Evolutionary conservation across 2,113 vertebrate genomes (phyloP).

Genomic region (Peromyscus leucopus): DNA sequence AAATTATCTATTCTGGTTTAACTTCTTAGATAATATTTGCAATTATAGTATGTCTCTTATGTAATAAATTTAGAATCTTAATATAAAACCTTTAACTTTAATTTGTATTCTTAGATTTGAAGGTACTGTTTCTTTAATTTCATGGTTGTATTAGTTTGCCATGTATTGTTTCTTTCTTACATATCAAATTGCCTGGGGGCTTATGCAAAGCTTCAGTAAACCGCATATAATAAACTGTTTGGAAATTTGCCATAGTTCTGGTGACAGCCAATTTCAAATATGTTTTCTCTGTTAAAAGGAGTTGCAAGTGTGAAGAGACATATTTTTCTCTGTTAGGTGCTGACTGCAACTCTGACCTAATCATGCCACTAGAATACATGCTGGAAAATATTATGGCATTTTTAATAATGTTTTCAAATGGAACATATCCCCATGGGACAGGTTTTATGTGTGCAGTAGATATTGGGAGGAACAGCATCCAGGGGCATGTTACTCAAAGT

Average conservation of each 20-base stretch:
- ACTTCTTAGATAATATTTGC: slow-evolving; percentile 2
- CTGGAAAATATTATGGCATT: slow-evolving; percentile 81
- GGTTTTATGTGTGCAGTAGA: slow-evolving; percentile 78
- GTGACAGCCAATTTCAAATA: slow-evolving; percentile 71
- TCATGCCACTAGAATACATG: slow-evolving; percentile 59
- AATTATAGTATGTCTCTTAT: neutral
- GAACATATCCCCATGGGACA: slow-evolving; percentile 74
- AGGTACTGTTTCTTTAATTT: slow-evolving; percentile 34
- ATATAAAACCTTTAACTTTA: neutral
- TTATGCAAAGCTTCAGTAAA: slow-evolving; percentile 63
- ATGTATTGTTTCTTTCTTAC: slow-evolving; percentile 30
- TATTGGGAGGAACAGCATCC: slow-evolving; percentile 78
- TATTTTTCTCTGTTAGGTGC: slow-evolving; percentile 68
- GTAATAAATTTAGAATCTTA: slow-evolving; percentile 19
- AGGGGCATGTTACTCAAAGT: slow-evolving; percentile 66
- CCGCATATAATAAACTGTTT: slow-evolving; percentile 57
- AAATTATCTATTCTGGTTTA: neutral
- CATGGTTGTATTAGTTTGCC: neutral
- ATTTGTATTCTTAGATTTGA: neutral
- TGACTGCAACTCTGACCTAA: slow-evolving; percentile 63
- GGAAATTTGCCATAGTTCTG: slow-evolving; percentile 57
- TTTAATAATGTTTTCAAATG: slow-evolving; percentile 82
- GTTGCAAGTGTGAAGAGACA: slow-evolving; percentile 61
- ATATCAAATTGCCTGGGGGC: neutral
- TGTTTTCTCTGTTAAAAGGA: slow-evolving; percentile 66